Evolutionary conservation across 2,888 invertebrate genomes (phyloP), one percentile per base, ranked within the genome.

Genomic region (Leucania comma): DNA sequence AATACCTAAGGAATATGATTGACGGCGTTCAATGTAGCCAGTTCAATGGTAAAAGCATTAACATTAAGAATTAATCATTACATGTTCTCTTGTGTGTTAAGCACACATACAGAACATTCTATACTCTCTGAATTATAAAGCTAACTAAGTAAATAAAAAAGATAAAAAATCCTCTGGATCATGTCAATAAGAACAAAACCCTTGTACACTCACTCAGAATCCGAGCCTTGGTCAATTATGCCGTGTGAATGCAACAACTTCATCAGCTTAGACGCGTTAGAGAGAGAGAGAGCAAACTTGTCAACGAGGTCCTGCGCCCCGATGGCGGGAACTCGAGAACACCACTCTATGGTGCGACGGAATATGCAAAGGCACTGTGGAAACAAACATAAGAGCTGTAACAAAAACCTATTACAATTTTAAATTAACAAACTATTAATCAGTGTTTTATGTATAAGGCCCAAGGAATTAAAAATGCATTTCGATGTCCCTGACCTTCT

Each of bases 311-410:
- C 79, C 50, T 50, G 26, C 12, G 75, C 77, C 20, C 78, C 64
- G 46, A 90, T 2, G 42, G 22, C 6, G 61, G 53, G 10, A 29
- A 63, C 64, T 20, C 60, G 75, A 14, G 63, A 9, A 54, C 91
- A 88, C 85, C 83, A 85, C 58, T 76, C 80, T 75, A 95, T 85
- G 8, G 90, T 74, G 51, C 92, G 94, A 0, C 95, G 95, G 78
- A 91, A 89, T 29, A 93, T 85, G 79, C 93, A 91, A 8, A 92
- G 72, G 58, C 87, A 84, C 95, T 95, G 87, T 0, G 48, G 26
- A 54, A 24, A 26, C 17, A 53, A 24, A 24, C 17, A 22, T 22
- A n/a, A 22, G 12, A 51, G 24, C 24, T 24, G 24, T 24, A 51
- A 2, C 50, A 51, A 3, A 9, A 2, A 10, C 9, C 1, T 46